Evolutionary conservation across 2,113 vertebrate genomes (phyloP).

Genomic region (Ochotona curzoniae): DNA sequence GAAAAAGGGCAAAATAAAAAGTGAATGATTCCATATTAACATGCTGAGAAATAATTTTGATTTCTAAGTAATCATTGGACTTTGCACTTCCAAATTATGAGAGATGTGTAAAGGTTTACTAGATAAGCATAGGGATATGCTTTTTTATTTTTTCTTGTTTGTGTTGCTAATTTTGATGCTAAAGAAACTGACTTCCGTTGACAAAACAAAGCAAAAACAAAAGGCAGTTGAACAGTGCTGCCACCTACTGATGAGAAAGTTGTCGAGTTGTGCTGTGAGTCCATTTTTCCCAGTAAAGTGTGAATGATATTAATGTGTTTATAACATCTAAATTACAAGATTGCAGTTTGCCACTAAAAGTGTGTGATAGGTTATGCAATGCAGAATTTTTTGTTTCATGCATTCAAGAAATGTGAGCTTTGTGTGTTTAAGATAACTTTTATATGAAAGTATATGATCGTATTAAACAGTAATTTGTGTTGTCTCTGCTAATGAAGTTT

Average conservation of each 20-base stretch:
- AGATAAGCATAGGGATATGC: not conserved
- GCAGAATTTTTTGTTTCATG: slow-evolving; percentile 72
- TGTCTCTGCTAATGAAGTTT: slow-evolving; percentile 71
- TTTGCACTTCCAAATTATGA: not conserved
- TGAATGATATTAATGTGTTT: fast-evolving
- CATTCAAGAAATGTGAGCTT: not conserved
- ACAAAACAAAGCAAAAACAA: not conserved
- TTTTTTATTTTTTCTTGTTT: not conserved
- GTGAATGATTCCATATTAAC: not conserved
- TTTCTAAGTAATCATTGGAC: not conserved
- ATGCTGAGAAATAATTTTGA: not conserved
- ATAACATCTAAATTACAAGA: slow-evolving; percentile 43
- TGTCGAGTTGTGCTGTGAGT: fast-evolving
- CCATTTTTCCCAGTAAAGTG: not conserved
- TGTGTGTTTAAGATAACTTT: slow-evolving; percentile 50
- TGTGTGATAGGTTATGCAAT: not conserved
- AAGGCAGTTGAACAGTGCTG: slow-evolving; percentile 65
- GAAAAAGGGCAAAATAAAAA: not conserved
- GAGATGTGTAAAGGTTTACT: not conserved
- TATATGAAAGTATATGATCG: slow-evolving; percentile 60
- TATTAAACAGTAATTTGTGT: slow-evolving; percentile 55
- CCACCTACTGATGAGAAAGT: slow-evolving; percentile 70
- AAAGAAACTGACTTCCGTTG: slow-evolving; percentile 24
- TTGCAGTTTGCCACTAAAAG: slow-evolving; percentile 61
- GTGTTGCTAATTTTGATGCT: not conserved